Conservation (phyloP, 1,140 invertebrate species). For the Caerostris extrusa region DNA sequence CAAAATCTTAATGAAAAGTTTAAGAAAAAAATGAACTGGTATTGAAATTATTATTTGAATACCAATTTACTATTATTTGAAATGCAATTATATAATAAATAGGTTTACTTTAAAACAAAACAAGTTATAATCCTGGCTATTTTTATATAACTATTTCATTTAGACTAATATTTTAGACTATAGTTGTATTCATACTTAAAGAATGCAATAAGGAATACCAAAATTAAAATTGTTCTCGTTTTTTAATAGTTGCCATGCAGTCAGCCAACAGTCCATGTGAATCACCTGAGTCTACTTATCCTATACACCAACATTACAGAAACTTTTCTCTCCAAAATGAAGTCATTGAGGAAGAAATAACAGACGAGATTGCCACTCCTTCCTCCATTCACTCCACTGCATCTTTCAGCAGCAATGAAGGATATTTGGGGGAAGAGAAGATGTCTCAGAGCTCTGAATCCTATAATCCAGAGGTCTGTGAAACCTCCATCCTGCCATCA, state of each 20-base stretch:
- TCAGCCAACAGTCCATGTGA: constrained; percentile 6
- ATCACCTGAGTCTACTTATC: constrained; percentile 21
- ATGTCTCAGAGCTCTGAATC: constrained; percentile 66
- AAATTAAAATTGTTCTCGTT: neutral
- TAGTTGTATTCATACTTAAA: too few species aligned
- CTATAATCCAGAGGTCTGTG: neutral
- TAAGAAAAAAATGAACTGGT: too few species aligned
- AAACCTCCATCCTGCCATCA: constrained; percentile 53
- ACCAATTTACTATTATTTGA: too few species aligned
- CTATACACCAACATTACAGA: constrained; percentile 19
- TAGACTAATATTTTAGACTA: too few species aligned
- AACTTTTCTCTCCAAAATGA: constrained; percentile 68
- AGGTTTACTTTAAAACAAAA: too few species aligned
- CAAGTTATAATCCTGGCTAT: too few species aligned
- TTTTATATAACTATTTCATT: too few species aligned
- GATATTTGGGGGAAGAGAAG: constrained; percentile 29
- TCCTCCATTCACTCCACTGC: constrained; percentile 42
- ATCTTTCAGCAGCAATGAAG: constrained; percentile 60
- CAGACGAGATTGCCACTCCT: constrained; percentile 62
- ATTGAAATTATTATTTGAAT: too few species aligned
- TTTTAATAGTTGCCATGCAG: neutral
- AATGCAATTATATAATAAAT: too few species aligned
- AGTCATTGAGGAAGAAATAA: constrained; percentile 73
- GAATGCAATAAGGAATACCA: too few species aligned
- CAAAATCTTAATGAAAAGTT: too few species aligned